Conservation (phyloP, 2,797 vertebrate genomes). For the Peromyscus melanophrys region DNA sequence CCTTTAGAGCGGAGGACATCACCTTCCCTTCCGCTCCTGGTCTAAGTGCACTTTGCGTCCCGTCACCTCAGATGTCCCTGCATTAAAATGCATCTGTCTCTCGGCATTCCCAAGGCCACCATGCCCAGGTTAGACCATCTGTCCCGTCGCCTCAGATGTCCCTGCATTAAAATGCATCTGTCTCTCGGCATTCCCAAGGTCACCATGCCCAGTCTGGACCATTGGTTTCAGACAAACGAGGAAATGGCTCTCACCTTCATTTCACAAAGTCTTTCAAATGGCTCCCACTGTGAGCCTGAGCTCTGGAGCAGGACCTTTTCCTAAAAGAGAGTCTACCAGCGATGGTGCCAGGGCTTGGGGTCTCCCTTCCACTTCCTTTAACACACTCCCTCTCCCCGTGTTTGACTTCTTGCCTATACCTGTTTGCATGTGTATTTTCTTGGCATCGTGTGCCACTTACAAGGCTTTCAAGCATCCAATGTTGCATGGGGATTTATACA, state of each 20-base stretch:
- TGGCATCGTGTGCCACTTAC: background rate
- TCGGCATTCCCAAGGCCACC: background rate
- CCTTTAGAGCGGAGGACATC: background rate
- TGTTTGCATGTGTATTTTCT: background rate
- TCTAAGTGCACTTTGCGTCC: background rate
- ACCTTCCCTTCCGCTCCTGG: background rate
- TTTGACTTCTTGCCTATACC: background rate
- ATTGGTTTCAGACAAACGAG: background rate
- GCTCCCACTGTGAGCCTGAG: background rate
- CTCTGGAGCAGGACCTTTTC: background rate
- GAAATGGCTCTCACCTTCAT: conserved; percentile 25
- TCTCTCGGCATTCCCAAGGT: background rate
- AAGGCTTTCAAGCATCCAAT: background rate
- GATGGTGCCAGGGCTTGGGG: rapidly evolving
- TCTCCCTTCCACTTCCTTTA: background rate
- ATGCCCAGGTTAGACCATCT: too few relatives aligned
- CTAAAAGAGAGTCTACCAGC: background rate
- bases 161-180: background rate
- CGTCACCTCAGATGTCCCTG: background rate
- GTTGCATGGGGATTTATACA: background rate
- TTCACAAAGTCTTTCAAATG: conserved; percentile 50
- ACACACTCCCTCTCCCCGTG: background rate
- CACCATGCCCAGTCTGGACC: background rate
- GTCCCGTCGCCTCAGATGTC: background rate
- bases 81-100: background rate